Base-by-base conservation (phyloP, 2,888 invertebrate genomes). In the Hypomecis atomaria region DNA sequence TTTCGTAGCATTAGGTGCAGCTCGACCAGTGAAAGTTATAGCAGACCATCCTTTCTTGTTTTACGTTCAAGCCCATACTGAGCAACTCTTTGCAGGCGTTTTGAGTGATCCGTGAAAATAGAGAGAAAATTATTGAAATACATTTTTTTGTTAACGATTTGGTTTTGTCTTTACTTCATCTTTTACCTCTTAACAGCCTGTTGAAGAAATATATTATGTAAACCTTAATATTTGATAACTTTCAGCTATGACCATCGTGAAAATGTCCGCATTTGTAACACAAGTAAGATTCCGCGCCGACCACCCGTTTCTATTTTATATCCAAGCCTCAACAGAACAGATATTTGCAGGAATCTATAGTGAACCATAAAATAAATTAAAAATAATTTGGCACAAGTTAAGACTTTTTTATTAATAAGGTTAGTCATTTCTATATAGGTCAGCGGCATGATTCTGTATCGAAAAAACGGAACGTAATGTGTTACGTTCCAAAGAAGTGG, bases 21-120 rank as follows among this genome's bases (percentile, higher is more conserved):
- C 9, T 43, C 11, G 42, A 57, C 40, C 5, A 53, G 13, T 47
- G 56, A 13, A 43, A n/a, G 33, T 69, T 79, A 33, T 38, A 1
- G 78, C 75, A 0, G 38, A 75, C 43, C 76, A 65, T 37, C 78
- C 78, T n/a, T 82, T 81, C 59, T 45, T 78, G 9, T 81, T 78
- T 67, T 75, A 67, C 58, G 50, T 83, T 0, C 69, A 65, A 62
- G 55, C 42, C 5, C 49, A 62, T 5, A 33, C 56, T 1, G 71
- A 82, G 45, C 79, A 78, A 52, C 47, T 79, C 34, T 78, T 78
- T 66, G 63, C 68, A 4, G 77, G 78, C 0, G 62, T 61, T 8
- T 70, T 69, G n/a, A 69, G 45, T 34, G 47, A 54, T 47, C 58
- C 58, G 10, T 48, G 11, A 47, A 34, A n/a, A 33, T 3, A 37